Conservation (phyloP, 2,888 invertebrate genomes). For the Philereme vetulata region DNA sequence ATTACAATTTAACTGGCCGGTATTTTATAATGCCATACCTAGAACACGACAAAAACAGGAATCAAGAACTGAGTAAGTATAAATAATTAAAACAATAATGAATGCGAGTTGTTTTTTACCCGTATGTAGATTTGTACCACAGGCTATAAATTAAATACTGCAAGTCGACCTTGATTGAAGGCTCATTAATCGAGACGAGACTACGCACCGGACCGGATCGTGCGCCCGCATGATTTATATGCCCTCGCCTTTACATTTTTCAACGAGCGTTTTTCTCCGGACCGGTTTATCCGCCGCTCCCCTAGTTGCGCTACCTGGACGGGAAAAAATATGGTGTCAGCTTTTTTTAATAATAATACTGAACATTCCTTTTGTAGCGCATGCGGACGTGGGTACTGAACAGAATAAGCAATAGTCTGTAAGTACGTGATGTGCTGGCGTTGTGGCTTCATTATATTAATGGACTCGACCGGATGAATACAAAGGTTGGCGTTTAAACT, state of each 20-base stretch:
- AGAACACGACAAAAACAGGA: conserved; percentile 19
- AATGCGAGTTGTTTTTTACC: conserved; percentile 32
- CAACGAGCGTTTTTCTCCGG: conserved; percentile 61
- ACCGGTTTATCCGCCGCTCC: conserved; percentile 71
- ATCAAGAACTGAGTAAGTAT: conserved; percentile 19
- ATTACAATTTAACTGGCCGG: conserved; percentile 10
- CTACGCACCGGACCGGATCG: conserved; percentile 70
- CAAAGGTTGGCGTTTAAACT: conserved; percentile 70
- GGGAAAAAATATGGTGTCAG: conserved; percentile 74
- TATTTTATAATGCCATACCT: conserved; percentile 18
- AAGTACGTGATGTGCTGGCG: conserved; percentile 74
- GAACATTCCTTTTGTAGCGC: conserved; percentile 79
- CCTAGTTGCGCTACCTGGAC: conserved; percentile 77
- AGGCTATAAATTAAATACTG: conserved; percentile 58
- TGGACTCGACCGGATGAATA: conserved; percentile 78
- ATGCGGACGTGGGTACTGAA: conserved; percentile 74
- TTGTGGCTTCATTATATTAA: conserved; percentile 81
- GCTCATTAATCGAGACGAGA: conserved; percentile 73
- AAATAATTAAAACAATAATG: conserved; percentile 22
- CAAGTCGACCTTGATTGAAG: conserved; percentile 79
- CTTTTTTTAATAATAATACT: conserved; percentile 80
- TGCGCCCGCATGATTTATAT: conserved; percentile 81
- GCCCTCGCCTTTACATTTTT: conserved; percentile 61
- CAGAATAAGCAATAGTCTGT: conserved; percentile 18
- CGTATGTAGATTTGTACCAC: conserved; percentile 41